Evolutionary conservation across 2,888 invertebrate genomes (phyloP).

Genomic region (Cantharis rufa): DNA sequence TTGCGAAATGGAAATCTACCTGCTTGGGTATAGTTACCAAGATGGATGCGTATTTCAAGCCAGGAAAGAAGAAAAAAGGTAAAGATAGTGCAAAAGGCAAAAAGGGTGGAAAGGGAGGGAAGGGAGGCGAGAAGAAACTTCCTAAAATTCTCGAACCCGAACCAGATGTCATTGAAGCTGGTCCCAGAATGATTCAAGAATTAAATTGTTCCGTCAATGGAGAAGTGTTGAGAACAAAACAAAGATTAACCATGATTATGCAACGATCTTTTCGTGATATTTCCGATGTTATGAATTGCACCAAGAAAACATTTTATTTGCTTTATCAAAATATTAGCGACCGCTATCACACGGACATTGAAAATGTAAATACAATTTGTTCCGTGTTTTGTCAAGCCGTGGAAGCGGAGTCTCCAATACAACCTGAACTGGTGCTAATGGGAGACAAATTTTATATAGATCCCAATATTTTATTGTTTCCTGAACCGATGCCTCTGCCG

Average conservation of each 20-base stretch:
- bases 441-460: slow-evolving; percentile 53
- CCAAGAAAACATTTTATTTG: slow-evolving; percentile 58
- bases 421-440: slow-evolving; percentile 54
- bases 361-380: slow-evolving; percentile 51
- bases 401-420: slow-evolving; percentile 54
- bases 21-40: slow-evolving; percentile 5
- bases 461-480: slow-evolving; percentile 46
- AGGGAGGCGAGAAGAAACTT: slow-evolving; percentile 6
- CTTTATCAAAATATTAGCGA: slow-evolving; percentile 57
- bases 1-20: slow-evolving; percentile 38
- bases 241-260: slow-evolving; percentile 59
- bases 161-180: slow-evolving; percentile 40
- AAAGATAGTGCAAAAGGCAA: slow-evolving; percentile 3
- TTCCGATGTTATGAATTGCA: slow-evolving; percentile 56
- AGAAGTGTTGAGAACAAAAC: slow-evolving; percentile 59
- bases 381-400: slow-evolving; percentile 50
- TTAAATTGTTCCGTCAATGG: slow-evolving; percentile 63
- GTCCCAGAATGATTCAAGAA: slow-evolving; percentile 59
- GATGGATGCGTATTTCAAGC: slow-evolving; percentile 36
- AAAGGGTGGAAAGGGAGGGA: not conserved
- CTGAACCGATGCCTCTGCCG: slow-evolving; percentile 39
- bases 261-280: slow-evolving; percentile 56
- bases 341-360: slow-evolving; percentile 52
- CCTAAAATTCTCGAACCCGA: slow-evolving; percentile 33
- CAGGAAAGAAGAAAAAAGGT: slow-evolving; percentile 27